A percentile compares a stretch with the other conserved stretches of the same genome.
Evolutionary conservation across 2,797 vertebrate species (phyloP).

Genomic region (Tokudaia muenninki): DNA sequence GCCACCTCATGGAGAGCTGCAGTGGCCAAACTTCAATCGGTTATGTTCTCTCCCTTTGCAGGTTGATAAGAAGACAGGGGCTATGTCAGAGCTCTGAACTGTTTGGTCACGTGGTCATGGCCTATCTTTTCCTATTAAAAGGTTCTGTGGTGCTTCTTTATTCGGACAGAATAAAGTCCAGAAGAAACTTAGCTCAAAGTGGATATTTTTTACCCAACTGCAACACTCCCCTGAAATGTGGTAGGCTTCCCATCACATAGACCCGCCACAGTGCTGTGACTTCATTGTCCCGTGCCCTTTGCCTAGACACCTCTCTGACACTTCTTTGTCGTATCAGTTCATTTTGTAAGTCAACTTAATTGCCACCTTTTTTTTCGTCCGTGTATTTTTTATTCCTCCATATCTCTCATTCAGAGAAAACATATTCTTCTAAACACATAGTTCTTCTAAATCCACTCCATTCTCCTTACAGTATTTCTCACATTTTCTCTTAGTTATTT

Average conservation of each 20-base stretch:
- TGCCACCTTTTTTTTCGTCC: not conserved
- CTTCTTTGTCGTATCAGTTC: not conserved
- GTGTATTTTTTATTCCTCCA: not conserved
- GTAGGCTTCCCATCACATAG: not conserved
- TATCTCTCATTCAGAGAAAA: not conserved
- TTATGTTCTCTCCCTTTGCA: not conserved
- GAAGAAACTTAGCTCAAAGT: not conserved
- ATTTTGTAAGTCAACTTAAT: not conserved
- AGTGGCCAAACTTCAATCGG: accelerated
- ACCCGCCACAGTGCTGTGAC: accelerated
- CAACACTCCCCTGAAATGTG: no score
- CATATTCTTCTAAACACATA: not conserved
- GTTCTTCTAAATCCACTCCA: not conserved
- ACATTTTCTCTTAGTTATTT: not conserved
- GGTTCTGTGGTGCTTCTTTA: not conserved
- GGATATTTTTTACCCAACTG: not conserved
- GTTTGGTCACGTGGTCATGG: accelerated
- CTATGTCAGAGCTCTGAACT: not conserved
- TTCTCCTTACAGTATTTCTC: not conserved
- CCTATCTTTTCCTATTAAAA: not conserved
- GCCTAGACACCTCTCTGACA: not conserved
- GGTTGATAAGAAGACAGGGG: not conserved
- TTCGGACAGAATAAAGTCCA: not conserved
- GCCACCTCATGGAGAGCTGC: accelerated
- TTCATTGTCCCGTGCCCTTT: not conserved